Conservation (phyloP, 2,113 vertebrate genomes). For the Felis chaus region DNA sequence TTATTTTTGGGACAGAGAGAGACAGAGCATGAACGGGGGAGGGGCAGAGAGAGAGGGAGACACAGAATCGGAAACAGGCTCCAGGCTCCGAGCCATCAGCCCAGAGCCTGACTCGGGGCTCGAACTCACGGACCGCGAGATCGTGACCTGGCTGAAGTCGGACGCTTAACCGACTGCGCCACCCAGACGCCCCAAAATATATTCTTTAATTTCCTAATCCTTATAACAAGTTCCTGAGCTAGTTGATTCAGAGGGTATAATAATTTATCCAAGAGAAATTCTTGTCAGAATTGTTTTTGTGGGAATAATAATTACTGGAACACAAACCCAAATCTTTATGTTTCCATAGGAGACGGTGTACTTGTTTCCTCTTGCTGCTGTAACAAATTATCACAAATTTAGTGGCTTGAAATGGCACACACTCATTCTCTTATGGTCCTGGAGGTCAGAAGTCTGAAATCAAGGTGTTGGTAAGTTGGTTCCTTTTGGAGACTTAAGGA, state of each 20-base stretch:
- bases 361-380: neutral
- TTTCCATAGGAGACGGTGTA: neutral
- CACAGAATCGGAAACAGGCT: too few relatives aligned
- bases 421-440: neutral
- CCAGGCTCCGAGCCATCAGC: too few relatives aligned
- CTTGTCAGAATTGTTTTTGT: neutral
- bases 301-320: neutral
- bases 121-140: too few relatives aligned
- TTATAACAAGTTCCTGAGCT: neutral
- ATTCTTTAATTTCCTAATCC: neutral
- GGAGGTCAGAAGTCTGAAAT: neutral
- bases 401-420: neutral
- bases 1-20: too few relatives aligned
- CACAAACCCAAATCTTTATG: neutral
- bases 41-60: too few relatives aligned
- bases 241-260: neutral
- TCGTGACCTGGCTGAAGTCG: too few relatives aligned
- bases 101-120: too few relatives aligned
- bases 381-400: neutral
- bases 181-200: too few relatives aligned
- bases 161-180: too few relatives aligned
- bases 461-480: neutral
- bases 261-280: neutral
- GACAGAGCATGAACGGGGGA: too few relatives aligned
- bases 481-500: neutral